Evolutionary conservation across 2,113 vertebrate genomes (phyloP).

Genomic region (Calonectris borealis): DNA sequence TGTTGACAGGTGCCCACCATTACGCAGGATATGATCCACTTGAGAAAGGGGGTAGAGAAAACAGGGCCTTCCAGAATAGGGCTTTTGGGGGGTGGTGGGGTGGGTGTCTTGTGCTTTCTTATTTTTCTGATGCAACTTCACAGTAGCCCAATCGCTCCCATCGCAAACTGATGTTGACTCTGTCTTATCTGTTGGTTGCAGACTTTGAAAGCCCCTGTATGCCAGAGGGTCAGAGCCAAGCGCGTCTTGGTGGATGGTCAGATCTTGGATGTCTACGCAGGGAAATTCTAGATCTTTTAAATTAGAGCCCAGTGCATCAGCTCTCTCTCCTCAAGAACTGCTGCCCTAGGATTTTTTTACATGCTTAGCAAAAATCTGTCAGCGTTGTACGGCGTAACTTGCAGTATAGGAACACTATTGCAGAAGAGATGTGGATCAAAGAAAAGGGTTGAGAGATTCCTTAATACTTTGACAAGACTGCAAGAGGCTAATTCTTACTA

Average conservation of each 20-base stretch:
- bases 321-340: background rate
- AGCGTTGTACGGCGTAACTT: background rate
- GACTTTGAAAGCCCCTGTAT: background rate
- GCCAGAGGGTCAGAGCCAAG: background rate
- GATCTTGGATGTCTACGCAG: background rate
- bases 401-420: background rate
- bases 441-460: background rate
- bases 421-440: background rate
- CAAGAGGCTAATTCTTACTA: background rate
- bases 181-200: background rate
- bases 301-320: background rate
- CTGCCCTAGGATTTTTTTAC: background rate
- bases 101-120: background rate
- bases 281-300: background rate
- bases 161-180: background rate
- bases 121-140: background rate
- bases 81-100: accelerated
- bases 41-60: background rate
- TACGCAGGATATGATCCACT: background rate
- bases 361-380: background rate
- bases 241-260: background rate
- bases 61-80: background rate
- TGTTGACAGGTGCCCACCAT: background rate
- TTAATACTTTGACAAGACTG: background rate
- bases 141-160: background rate